Evolutionary conservation across 2,888 invertebrate genomes (phyloP).

Genomic region (Apodemia hepburni): DNA sequence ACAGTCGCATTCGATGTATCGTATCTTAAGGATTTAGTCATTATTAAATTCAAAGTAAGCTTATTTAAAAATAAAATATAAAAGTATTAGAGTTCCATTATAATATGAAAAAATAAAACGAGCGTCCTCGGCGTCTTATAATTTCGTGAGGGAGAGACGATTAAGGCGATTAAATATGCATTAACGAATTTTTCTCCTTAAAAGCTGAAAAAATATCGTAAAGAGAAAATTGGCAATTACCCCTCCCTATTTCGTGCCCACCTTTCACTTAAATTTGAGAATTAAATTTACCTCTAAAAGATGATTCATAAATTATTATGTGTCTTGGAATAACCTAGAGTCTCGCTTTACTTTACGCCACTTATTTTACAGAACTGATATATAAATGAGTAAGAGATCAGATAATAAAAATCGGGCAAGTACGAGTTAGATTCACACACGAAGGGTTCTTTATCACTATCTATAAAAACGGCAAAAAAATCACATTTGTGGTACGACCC

Average conservation of each 20-base stretch:
- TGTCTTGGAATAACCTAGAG: slow-evolving; percentile 35
- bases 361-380: not conserved
- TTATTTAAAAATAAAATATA: slow-evolving; percentile 30
- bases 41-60: slow-evolving; percentile 20
- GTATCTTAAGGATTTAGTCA: no score
- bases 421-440: no score
- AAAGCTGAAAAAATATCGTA: slow-evolving; percentile 76
- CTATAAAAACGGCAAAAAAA: no score
- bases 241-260: slow-evolving; percentile 41
- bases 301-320: slow-evolving; percentile 65
- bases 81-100: slow-evolving; percentile 37
- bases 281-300: slow-evolving; percentile 69
- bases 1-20: no score
- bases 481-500: no score
- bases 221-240: slow-evolving; percentile 78
- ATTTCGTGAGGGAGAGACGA: slow-evolving; percentile 61
- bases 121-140: slow-evolving; percentile 31
- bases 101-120: slow-evolving; percentile 37
- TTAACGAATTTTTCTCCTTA: slow-evolving; percentile 79
- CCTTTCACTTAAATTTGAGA: slow-evolving; percentile 46
- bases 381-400: no score
- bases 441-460: no score
- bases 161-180: slow-evolving; percentile 78
- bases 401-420: no score
- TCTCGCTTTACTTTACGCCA: not conserved